Conservation (phyloP, 2,888 invertebrate species). For the Tetragonula carbonaria region DNA sequence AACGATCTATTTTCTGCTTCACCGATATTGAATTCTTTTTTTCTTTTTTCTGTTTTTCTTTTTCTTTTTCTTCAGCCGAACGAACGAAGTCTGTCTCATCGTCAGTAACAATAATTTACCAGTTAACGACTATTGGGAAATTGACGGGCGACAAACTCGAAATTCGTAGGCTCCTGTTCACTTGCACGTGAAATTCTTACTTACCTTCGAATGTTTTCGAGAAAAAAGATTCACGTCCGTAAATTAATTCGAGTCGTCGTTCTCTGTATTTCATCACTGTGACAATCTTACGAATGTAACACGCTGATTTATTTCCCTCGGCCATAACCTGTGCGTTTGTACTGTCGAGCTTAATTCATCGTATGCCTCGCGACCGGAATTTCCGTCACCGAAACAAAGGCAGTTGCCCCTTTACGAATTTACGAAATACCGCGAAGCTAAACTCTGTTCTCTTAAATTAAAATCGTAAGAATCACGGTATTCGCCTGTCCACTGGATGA, state of each 20-base stretch:
- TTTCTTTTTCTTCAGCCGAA: not conserved
- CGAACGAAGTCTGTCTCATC: not conserved
- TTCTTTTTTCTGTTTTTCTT: too few relatives aligned
- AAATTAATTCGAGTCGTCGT: not conserved
- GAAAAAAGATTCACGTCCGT: too few relatives aligned
- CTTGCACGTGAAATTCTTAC: too few relatives aligned
- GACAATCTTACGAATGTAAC: not conserved
- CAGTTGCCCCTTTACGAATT: not conserved
- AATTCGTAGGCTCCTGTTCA: not conserved
- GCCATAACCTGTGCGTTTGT: not conserved
- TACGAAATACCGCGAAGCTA: not conserved
- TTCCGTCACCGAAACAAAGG: not conserved
- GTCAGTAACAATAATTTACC: not conserved
- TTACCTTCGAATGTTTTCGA: not conserved
- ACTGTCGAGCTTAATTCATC: not conserved
- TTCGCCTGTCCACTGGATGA: not conserved
- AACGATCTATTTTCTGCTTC: not conserved
- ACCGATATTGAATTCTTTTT: not conserved
- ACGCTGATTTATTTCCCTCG: not conserved
- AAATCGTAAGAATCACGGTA: constrained; percentile 41
- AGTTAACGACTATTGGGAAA: not conserved
- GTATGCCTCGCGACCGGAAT: not conserved
- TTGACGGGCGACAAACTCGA: not conserved
- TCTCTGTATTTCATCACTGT: not conserved
- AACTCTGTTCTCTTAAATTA: constrained; percentile 11